Conservation (phyloP, 2,113 vertebrate genomes). For the Guaruba guarouba region DNA sequence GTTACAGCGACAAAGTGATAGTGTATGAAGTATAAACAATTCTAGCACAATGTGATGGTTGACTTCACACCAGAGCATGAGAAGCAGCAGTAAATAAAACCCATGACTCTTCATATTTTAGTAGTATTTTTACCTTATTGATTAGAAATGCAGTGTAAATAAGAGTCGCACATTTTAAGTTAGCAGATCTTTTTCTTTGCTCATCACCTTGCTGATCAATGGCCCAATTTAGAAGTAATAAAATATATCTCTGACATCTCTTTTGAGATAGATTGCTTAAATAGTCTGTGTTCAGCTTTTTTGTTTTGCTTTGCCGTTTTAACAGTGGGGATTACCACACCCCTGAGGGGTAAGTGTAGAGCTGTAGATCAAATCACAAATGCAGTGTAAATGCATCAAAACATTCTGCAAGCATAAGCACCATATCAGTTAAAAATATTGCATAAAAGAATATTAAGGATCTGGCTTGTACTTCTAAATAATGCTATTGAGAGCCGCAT, state of each 20-base stretch:
- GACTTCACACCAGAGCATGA: conserved; percentile 7
- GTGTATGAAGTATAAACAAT: conserved; percentile 30
- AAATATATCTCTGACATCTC: conserved; percentile 43
- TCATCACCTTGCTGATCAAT: conserved; percentile 53
- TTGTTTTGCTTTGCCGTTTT: conserved; percentile 30
- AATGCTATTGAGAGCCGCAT: not conserved
- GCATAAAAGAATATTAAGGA: not conserved
- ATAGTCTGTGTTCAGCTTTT: conserved; percentile 40
- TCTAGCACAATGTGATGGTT: not conserved
- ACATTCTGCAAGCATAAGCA: conserved; percentile 36
- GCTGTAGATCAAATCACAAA: conserved; percentile 39
- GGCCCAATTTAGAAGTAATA: conserved; percentile 61
- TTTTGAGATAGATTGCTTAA: conserved; percentile 61
- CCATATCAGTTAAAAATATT: not conserved
- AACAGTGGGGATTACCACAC: not conserved
- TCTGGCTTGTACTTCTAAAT: not conserved
- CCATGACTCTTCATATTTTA: conserved; percentile 44
- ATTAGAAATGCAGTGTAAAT: conserved; percentile 44
- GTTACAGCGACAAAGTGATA: not conserved
- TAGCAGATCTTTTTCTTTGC: conserved; percentile 48
- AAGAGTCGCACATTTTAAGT: conserved; percentile 29
- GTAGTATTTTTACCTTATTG: conserved; percentile 53
- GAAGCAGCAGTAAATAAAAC: conserved; percentile 39
- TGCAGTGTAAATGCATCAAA: conserved; percentile 30
- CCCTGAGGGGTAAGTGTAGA: conserved; percentile 10